Evolutionary conservation across 2,888 invertebrate genomes (phyloP).

Genomic region (Torymus auratus): DNA sequence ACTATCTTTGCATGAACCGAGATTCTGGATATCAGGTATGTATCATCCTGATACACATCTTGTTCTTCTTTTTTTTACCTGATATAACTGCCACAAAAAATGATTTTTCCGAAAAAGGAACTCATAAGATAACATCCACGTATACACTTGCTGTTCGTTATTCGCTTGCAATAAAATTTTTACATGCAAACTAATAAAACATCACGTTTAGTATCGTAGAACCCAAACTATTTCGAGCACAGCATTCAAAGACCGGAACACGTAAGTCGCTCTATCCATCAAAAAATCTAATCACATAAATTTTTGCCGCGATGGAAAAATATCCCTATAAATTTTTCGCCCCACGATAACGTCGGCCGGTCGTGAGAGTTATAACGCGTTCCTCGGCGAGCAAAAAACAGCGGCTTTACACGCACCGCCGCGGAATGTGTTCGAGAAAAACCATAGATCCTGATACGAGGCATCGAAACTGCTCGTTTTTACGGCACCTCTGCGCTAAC

Average conservation of each 20-base stretch:
- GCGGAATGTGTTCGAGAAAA: slow-evolving; percentile 21
- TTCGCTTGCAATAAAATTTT: too few relatives aligned
- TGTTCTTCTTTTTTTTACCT: too few relatives aligned
- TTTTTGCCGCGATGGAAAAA: slow-evolving; percentile 25
- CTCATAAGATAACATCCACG: too few relatives aligned
- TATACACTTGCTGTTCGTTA: too few relatives aligned
- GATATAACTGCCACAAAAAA: too few relatives aligned
- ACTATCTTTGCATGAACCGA: too few relatives aligned
- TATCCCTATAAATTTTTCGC: slow-evolving; percentile 43
- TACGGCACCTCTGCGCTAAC: background rate
- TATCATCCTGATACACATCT: too few relatives aligned
- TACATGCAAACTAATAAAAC: too few relatives aligned
- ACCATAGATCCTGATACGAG: slow-evolving; percentile 28
- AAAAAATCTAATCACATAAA: slow-evolving; percentile 35
- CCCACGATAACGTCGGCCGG: slow-evolving; percentile 38
- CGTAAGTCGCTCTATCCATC: slow-evolving; percentile 22
- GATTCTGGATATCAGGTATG: too few relatives aligned
- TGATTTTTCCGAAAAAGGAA: too few relatives aligned
- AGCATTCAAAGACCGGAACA: background rate
- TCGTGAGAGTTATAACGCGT: background rate
- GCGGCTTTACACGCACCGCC: background rate
- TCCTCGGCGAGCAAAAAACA: background rate
- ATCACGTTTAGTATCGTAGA: too few relatives aligned
- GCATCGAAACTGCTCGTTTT: slow-evolving; percentile 27
- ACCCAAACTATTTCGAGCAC: too few relatives aligned